A percentile compares a stretch with the other conserved stretches of the same genome.
These are phyloP conservation scores for Megaceryle alcyon DNA, from an alignment of 2,797 vertebrate genomes.

Conservation along the genomic window DNA sequence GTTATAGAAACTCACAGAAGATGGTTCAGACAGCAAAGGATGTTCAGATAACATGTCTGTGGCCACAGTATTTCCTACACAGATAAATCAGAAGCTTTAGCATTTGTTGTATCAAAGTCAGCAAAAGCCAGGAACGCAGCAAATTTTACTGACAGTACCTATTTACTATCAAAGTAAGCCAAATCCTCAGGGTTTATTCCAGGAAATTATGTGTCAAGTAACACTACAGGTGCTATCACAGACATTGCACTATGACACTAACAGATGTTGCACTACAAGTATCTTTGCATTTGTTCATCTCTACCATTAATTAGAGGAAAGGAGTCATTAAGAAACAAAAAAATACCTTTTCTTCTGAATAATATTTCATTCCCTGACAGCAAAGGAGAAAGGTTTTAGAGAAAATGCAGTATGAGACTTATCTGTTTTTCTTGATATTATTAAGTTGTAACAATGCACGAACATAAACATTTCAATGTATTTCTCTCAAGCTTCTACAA, in stretches of 20 bases:
- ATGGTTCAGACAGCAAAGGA: slow-evolving; percentile 93
- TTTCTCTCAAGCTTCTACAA: background rate
- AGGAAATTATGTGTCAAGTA: background rate
- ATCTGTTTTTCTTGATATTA: background rate
- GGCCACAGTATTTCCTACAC: slow-evolving; percentile 86
- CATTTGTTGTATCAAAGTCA: background rate
- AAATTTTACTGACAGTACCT: background rate
- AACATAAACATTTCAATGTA: background rate
- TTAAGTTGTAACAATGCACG: background rate
- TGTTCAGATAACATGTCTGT: slow-evolving; percentile 94
- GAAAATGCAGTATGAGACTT: background rate
- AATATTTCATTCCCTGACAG: slow-evolving; percentile 24
- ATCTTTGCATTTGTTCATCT: background rate
- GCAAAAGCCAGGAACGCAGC: background rate
- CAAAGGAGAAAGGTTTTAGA: slow-evolving; percentile 9
- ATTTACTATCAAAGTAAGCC: background rate
- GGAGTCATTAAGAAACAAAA: background rate
- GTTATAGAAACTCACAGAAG: slow-evolving; percentile 98
- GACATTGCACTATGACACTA: background rate
- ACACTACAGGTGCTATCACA: background rate
- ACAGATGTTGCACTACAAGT: background rate
- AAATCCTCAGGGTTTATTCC: background rate
- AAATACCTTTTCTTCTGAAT: slow-evolving; percentile 10
- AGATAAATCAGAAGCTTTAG: slow-evolving; percentile 2
- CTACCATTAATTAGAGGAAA: background rate